Evolutionary conservation across 1,140 invertebrate species (phyloP).

Genomic region (Arion vulgaris): DNA sequence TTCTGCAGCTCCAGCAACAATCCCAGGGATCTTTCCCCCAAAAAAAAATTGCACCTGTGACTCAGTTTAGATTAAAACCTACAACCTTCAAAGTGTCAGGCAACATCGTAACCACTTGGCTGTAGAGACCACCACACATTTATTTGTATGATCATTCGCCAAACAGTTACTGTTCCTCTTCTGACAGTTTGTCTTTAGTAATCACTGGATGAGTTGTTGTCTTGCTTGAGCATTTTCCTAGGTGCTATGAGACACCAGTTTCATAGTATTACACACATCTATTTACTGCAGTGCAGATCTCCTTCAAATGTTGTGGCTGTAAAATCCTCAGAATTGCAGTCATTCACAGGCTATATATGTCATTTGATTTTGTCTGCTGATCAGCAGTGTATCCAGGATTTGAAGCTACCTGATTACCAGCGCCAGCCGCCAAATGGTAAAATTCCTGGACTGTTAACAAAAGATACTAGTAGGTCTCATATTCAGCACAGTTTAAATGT

Average conservation of each 20-base stretch:
- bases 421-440: slow-evolving; percentile 18
- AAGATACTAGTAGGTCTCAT: neutral
- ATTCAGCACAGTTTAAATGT: neutral
- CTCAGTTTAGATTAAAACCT: no score
- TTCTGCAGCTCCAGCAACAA: no score
- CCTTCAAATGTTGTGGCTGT: neutral
- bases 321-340: neutral
- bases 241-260: neutral
- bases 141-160: no score
- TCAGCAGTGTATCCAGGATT: neutral
- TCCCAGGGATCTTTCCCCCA: no score
- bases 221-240: neutral
- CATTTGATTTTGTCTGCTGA: slow-evolving; percentile 22
- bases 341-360: neutral
- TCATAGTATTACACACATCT: neutral
- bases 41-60: no score
- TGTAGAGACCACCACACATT: no score
- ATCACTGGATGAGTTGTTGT: neutral
- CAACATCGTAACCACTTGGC: no score
- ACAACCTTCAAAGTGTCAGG: no score
- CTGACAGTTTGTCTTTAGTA: no score
- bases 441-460: neutral
- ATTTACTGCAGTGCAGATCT: neutral
- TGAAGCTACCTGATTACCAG: neutral
- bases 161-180: no score